These are phyloP conservation scores for Phyllostomus discolor DNA, from an alignment of 2,113 vertebrate species.

Conservation along the genomic window DNA sequence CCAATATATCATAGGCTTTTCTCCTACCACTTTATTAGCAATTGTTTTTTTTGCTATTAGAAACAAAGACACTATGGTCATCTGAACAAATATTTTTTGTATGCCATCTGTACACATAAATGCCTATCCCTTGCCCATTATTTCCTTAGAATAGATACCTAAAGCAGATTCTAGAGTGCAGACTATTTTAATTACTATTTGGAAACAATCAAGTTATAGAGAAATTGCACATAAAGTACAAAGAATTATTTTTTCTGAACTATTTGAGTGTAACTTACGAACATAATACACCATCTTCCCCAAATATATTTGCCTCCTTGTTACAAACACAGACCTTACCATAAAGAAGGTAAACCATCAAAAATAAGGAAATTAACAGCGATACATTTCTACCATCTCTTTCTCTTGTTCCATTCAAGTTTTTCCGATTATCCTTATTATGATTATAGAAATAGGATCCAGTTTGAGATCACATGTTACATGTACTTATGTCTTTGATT, in stretches of 20 bases:
- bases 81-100: neutral
- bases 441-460: neutral
- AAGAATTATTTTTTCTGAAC: neutral
- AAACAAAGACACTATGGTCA: neutral
- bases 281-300: neutral
- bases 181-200: neutral
- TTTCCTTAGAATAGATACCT: neutral
- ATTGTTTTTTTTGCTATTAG: neutral
- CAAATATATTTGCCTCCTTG: neutral
- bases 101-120: neutral
- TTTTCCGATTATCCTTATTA: neutral
- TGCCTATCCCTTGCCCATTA: neutral
- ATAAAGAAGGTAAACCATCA: neutral
- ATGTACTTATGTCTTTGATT: neutral
- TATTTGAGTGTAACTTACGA: neutral
- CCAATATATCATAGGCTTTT: neutral
- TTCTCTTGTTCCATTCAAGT: neutral
- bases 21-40: neutral
- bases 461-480: neutral
- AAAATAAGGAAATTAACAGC: neutral
- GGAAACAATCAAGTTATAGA: neutral
- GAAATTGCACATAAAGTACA: neutral
- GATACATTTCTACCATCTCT: neutral
- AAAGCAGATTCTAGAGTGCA: neutral
- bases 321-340: neutral